phyloP scores from a whole-genome alignment of 2,113 vertebrate species.

The Hippocampus guttulatus region DNA sequence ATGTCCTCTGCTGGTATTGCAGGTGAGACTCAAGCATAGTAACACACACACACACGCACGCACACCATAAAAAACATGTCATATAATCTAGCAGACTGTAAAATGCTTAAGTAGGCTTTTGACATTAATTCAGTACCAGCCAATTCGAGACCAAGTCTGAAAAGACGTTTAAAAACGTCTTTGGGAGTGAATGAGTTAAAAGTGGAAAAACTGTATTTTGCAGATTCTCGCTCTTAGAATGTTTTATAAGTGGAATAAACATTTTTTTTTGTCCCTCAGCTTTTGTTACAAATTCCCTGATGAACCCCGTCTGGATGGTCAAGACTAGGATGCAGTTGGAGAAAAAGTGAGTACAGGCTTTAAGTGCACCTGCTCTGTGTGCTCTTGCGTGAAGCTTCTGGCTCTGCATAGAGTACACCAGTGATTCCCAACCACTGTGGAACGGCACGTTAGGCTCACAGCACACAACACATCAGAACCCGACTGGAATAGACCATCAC shows the following conservation, averaged over 20 bases:
- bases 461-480: too few species aligned
- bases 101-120: not conserved
- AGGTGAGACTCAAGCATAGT: slow-evolving; percentile 66
- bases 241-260: not conserved
- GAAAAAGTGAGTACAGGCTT: slow-evolving; percentile 74
- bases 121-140: not conserved
- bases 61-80: not conserved
- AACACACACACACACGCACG: not conserved
- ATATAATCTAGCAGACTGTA: not conserved
- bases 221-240: not conserved
- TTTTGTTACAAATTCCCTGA: slow-evolving; percentile 92
- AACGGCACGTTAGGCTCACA: not conserved
- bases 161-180: too few species aligned
- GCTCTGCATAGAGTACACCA: not conserved
- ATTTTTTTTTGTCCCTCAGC: slow-evolving; percentile 65
- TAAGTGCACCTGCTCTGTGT: not conserved
- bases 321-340: slow-evolving; percentile 98
- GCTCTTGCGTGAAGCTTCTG: not conserved
- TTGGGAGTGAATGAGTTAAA: too few species aligned
- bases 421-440: not conserved
- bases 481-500: too few species aligned
- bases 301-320: slow-evolving; percentile 98
- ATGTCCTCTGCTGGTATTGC: slow-evolving; percentile 90
- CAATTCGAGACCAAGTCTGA: too few species aligned
- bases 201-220: too few species aligned